Conservation (phyloP, 2,888 invertebrate genomes). For the Herminia tarsipennalis region DNA sequence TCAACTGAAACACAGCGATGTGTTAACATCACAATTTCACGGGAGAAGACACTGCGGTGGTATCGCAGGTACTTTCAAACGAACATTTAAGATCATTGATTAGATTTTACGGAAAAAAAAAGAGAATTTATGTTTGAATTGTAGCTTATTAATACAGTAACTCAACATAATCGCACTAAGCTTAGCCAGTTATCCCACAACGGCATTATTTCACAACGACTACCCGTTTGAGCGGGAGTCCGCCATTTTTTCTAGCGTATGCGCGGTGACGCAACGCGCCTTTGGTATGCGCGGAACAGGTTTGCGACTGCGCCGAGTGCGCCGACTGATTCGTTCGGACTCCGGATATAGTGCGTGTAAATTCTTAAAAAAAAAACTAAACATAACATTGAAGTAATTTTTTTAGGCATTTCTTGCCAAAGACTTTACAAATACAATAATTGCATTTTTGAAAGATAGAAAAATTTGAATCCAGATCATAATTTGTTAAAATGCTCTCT, state of each 20-base stretch:
- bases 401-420: too few relatives aligned
- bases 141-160: not conserved
- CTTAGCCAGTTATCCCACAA: constrained; percentile 1
- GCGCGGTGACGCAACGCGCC: constrained; percentile 43
- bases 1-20: too few relatives aligned
- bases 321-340: constrained; percentile 29
- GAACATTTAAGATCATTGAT: too few relatives aligned
- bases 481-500: too few relatives aligned
- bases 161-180: constrained; percentile 3
- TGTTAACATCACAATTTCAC: too few relatives aligned
- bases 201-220: constrained; percentile 7
- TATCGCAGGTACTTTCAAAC: too few relatives aligned
- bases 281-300: constrained; percentile 45
- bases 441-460: too few relatives aligned
- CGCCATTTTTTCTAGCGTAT: constrained; percentile 44
- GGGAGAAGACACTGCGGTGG: too few relatives aligned
- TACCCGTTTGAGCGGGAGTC: constrained; percentile 12
- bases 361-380: not conserved
- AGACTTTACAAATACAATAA: too few relatives aligned
- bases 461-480: too few relatives aligned
- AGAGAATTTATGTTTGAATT: too few relatives aligned
- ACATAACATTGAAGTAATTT: not conserved
- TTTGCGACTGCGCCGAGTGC: constrained; percentile 23
- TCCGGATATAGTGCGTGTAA: constrained; percentile 8
- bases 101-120: too few relatives aligned